Evolutionary conservation across 2,797 vertebrate species (phyloP).

Genomic region (Pseudochromis fuscus): DNA sequence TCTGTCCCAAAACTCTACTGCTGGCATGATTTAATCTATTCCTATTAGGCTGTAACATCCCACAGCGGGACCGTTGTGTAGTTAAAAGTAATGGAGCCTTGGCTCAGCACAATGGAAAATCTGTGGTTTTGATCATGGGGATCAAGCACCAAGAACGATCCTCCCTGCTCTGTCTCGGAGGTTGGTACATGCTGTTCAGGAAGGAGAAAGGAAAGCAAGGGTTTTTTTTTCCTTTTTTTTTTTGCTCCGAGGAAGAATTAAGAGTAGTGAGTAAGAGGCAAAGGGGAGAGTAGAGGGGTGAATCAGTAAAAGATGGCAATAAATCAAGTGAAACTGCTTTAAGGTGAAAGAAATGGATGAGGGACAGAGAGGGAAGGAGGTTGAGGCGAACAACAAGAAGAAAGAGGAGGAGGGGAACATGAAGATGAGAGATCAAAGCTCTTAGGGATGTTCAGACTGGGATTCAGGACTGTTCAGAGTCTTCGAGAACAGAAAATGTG

Average conservation of each 20-base stretch:
- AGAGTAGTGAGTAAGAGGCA: constrained; percentile 30
- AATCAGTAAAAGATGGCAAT: constrained; percentile 38
- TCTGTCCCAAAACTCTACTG: constrained; percentile 20
- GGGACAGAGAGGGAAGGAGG: constrained; percentile 4
- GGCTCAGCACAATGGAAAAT: constrained; percentile 79
- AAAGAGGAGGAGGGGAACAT: constrained; percentile 10
- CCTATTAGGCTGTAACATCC: constrained; percentile 51
- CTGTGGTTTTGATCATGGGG: constrained; percentile 73
- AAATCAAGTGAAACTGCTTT: constrained; percentile 59
- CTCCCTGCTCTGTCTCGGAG: constrained; percentile 56
- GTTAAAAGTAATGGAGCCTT: constrained; percentile 69
- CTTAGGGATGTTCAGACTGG: not conserved
- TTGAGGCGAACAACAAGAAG: not conserved
- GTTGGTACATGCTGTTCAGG: constrained; percentile 64
- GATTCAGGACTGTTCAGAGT: not conserved
- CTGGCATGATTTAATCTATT: constrained; percentile 42
- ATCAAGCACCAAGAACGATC: constrained; percentile 56
- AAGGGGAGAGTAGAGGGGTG: constrained; percentile 31
- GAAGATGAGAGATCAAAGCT: constrained; percentile 20
- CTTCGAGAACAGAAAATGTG: constrained; percentile 18
- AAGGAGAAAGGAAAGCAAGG: constrained; percentile 52
- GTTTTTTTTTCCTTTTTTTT: constrained; percentile 27
- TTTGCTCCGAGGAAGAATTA: constrained; percentile 41
- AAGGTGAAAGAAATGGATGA: constrained; percentile 36
- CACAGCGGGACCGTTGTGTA: constrained; percentile 35